Conservation (phyloP, 2,888 invertebrate genomes). For the Trichogramma evanescens region DNA sequence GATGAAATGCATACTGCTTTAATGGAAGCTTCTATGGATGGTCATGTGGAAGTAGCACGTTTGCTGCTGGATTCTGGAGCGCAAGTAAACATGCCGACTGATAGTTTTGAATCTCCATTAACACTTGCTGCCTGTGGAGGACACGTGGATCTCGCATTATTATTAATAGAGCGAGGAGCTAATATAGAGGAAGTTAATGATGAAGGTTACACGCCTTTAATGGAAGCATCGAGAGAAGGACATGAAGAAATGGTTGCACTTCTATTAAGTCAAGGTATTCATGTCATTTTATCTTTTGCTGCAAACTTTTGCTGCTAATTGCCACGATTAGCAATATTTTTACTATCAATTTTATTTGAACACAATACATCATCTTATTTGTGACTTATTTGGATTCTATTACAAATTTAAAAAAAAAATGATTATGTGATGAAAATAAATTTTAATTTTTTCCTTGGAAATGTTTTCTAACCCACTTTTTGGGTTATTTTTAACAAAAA, state of each 20-base stretch:
- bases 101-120: conserved; percentile 97
- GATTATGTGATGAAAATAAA: too few species aligned
- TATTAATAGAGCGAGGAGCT: conserved; percentile 92
- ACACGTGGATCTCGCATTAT: conserved; percentile 92
- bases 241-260: conserved; percentile 98
- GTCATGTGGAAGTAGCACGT: conserved; percentile 95
- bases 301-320: neutral
- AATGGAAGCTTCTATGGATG: conserved; percentile 99
- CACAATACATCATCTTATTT: neutral
- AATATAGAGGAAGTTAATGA: conserved; percentile 99
- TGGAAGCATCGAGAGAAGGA: conserved; percentile 98
- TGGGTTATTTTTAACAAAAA: too few species aligned
- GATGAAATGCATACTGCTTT: conserved; percentile 99
- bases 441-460: too few species aligned
- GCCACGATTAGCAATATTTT: neutral
- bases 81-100: conserved; percentile 98
- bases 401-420: too few species aligned
- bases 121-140: conserved; percentile 98
- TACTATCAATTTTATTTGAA: neutral
- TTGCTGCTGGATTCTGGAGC: conserved; percentile 93
- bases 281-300: neutral
- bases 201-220: conserved; percentile 97
- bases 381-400: too few species aligned
- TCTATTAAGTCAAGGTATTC: conserved; percentile 73
- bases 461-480: too few species aligned